Base-by-base conservation (phyloP, 1,140 invertebrate genomes). In the Ctenoplectra terminalis region DNA sequence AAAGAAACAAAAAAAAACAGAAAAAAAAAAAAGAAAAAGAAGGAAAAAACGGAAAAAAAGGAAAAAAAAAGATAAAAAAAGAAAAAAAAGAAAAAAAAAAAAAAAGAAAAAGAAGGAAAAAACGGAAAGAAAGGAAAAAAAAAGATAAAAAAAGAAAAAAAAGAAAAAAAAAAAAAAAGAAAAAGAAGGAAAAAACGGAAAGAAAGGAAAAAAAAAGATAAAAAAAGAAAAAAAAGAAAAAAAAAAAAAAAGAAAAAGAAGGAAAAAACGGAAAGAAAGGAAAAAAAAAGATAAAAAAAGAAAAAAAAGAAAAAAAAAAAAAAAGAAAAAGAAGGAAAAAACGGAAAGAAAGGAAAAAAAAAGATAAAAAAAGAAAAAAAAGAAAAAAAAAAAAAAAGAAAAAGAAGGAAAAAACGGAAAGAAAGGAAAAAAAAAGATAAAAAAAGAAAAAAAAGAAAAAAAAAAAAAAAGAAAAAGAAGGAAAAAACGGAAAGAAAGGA, bases 241-340 rank as follows among this genome's bases (percentile, higher is more conserved):
- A 40, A n/a, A n/a, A n/a, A 11, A 31, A 50, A n/a, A 34, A 54
- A 61, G 26, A 73, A 20, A 31, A 20, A 20, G 67, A 76, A 52
- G 74, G 52, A 76, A 76, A 63, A 82, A 71, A 79, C 29, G 50
- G 15, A 43, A 46, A 20, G 56, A 26, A 52, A 72, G 63, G 48
- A 69, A 69, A 63, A 72, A 74, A 37, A 13, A 58, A 9, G 17
- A 15, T 52, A 17, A 37, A n/a, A 34, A 37, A n/a, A 9, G 20
- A 58, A 60, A 73, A 43, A 58, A 29, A 48, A 9, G n/a, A 54
- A n/a, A n/a, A 37, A 40, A n/a, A n/a, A n/a, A 11, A 31, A 50
- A n/a, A 34, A 54, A 61, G 26, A 73, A 20, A 31, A 20, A 20
- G 67, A 76, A 52, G 74, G 52, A 76, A 76, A 63, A 82, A 71